Evolutionary conservation across 2,797 vertebrate species (phyloP), one percentile per base, ranked within the genome.

Genomic region (Phoxinus dragarum): DNA sequence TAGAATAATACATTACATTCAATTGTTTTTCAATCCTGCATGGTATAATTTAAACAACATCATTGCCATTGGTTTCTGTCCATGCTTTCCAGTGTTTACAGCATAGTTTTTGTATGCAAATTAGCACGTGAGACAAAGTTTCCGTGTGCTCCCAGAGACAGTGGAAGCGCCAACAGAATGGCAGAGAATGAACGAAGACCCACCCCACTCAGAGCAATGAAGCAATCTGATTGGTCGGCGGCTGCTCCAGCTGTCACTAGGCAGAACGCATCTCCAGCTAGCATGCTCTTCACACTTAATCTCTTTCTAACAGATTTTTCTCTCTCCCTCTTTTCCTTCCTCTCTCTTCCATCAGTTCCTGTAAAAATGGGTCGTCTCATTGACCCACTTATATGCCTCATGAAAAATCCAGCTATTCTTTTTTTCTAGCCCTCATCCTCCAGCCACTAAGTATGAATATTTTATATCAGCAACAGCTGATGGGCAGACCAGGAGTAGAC

Each of bases 191-290:
- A 90, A 93, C 90, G 86, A 94, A 94, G 92, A 81, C 92, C 94
- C 91, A 89, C 94, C 94, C 94, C 89, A 88, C 89, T 93, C 91
- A 92, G 91, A 92, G 88, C 78, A 92, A 90, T n/a, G 64, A 66
- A 86, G 84, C 84, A 86, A 91, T 93, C 89, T 92, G 92, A 95
- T 95, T 95, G 95, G 95, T 91, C 90, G 69, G 67, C 88, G 85
- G 90, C 89, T 91, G 75, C 82, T 94, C 93, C 94, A 95, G 93
- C 94, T 95, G 95, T 96, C 94, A 95, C 95, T 93, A 95, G 96
- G 95, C 96, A 96, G 95, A 96, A 96, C 90, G 92, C 91, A 91
- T 93, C 93, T 93, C 89, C 92, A 93, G 93, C 92, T 90, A 92
- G 90, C 88, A 90, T 89, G 88, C 93, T 93, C 83, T 90, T 90